A percentile compares a stretch with the other conserved stretches of the same genome.
phyloP scores from a whole-genome alignment of 2,888 invertebrate species.

The Drosophila mettleri region DNA sequence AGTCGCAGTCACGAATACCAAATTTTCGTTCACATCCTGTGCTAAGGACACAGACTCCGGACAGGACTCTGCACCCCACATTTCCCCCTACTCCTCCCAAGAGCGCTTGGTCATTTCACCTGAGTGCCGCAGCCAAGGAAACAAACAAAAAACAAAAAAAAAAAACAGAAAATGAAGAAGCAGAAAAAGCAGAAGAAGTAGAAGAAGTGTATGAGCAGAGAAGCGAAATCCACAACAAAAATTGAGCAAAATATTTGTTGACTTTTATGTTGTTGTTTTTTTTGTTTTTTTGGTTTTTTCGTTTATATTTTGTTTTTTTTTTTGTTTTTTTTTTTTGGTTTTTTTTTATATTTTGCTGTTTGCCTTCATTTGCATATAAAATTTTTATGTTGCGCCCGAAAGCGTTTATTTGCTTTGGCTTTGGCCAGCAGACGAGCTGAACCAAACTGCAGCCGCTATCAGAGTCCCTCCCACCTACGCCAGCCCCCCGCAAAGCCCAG shows the following conservation, averaged over 20 bases:
- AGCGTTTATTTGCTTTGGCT: slow-evolving; percentile 76
- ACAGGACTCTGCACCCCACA: no score
- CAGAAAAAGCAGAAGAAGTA: slow-evolving; percentile 4
- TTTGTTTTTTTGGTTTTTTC: slow-evolving; percentile 10
- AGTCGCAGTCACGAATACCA: slow-evolving; percentile 60
- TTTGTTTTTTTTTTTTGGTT: slow-evolving; percentile 10
- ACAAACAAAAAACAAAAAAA: slow-evolving; percentile 43
- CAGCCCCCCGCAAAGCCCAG: neutral
- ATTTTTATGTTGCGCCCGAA: slow-evolving; percentile 75
- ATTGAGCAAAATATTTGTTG: slow-evolving; percentile 63
- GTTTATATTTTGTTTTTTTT: slow-evolving; percentile 18
- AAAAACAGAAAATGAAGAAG: slow-evolving; percentile 24
- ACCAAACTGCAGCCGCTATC: slow-evolving; percentile 41
- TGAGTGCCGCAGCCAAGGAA: slow-evolving; percentile 27
- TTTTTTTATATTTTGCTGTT: slow-evolving; percentile 37
- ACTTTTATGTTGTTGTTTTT: slow-evolving; percentile 51
- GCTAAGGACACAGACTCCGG: slow-evolving; percentile 24
- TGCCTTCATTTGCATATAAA: slow-evolving; percentile 79
- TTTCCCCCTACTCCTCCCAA: no score
- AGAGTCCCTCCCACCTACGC: neutral
- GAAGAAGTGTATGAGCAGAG: neutral
- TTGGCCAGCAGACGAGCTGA: slow-evolving; percentile 19
- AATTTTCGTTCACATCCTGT: slow-evolving; percentile 41
- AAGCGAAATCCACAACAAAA: slow-evolving; percentile 24
- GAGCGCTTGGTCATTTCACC: slow-evolving; percentile 40